A percentile compares a stretch with the other conserved stretches of the same genome.
phyloP scores from a whole-genome alignment of 2,888 invertebrate species.

The Spialia ferax region DNA sequence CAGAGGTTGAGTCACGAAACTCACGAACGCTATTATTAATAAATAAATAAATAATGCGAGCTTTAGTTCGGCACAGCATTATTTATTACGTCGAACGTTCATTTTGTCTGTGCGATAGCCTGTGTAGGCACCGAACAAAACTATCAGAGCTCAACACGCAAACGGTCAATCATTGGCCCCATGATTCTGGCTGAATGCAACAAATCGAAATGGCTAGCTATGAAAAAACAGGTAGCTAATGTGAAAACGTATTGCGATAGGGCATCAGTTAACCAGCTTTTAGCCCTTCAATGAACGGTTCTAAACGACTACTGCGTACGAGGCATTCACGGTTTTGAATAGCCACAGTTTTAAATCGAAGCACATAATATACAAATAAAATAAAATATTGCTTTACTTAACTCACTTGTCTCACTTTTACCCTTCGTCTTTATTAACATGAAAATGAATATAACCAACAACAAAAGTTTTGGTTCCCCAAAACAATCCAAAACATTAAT shows the following conservation, averaged over 20 bases:
- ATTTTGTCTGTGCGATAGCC: slow-evolving; percentile 34
- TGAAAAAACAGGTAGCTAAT: slow-evolving; percentile 27
- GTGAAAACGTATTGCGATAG: slow-evolving; percentile 29
- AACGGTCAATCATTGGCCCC: slow-evolving; percentile 73
- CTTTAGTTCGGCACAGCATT: slow-evolving; percentile 31
- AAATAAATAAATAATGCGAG: slow-evolving; percentile 24
- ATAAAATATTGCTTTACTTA: background rate
- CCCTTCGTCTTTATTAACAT: background rate
- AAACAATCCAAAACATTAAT: slow-evolving; percentile 25
- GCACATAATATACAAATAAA: no score
- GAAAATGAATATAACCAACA: slow-evolving; percentile 3
- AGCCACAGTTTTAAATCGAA: slow-evolving; percentile 1
- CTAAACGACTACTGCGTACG: slow-evolving; percentile 6
- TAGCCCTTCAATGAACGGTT: slow-evolving; percentile 23
- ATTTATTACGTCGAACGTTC: slow-evolving; percentile 31
- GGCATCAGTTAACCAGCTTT: slow-evolving; percentile 33
- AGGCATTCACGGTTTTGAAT: slow-evolving; percentile 17
- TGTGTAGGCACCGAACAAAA: slow-evolving; percentile 48
- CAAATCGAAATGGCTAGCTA: slow-evolving; percentile 65
- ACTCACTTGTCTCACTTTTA: background rate
- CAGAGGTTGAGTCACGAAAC: slow-evolving; percentile 19
- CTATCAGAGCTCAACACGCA: slow-evolving; percentile 72
- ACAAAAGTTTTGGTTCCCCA: background rate
- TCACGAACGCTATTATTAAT: slow-evolving; percentile 29
- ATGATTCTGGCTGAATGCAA: slow-evolving; percentile 69